Conservation (phyloP, 1,140 invertebrate genomes). For the Megalopta genalis region DNA sequence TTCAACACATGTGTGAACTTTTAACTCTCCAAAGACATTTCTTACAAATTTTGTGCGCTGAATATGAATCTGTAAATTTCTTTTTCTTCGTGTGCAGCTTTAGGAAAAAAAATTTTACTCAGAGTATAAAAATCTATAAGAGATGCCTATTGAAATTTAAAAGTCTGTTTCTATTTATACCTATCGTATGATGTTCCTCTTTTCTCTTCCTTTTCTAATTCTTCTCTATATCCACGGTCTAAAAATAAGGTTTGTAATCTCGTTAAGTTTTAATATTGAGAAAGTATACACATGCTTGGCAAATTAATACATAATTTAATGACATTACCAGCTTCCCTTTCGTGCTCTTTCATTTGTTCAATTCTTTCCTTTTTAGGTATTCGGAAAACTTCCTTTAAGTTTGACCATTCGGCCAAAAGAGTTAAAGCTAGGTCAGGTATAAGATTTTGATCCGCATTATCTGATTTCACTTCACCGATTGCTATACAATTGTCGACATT, state of each 20-base stretch:
- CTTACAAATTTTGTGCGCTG: too few relatives aligned
- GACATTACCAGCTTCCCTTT: conserved; percentile 87
- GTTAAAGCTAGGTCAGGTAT: conserved; percentile 83
- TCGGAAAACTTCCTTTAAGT: conserved; percentile 93
- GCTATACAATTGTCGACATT: conserved; percentile 60
- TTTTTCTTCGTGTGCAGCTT: too few relatives aligned
- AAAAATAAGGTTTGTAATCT: conserved; percentile 44
- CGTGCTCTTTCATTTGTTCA: conserved; percentile 95
- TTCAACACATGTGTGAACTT: too few relatives aligned
- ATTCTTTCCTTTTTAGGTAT: conserved; percentile 97
- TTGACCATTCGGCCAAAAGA: conserved; percentile 88
- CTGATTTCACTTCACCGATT: conserved; percentile 58
- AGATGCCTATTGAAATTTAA: too few relatives aligned
- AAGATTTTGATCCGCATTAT: conserved; percentile 69
- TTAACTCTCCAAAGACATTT: too few relatives aligned
- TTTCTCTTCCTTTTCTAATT: conserved; percentile 77
- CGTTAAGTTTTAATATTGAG: background rate
- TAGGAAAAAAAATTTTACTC: too few relatives aligned
- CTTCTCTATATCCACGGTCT: conserved; percentile 81
- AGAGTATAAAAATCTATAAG: too few relatives aligned
- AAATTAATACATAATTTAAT: background rate
- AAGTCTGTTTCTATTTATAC: conserved; percentile 59
- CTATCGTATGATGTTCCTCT: conserved; percentile 77
- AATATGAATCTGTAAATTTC: too few relatives aligned
- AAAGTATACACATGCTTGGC: background rate